These are phyloP conservation scores for Galeopsomyia nigrocyanea DNA, from an alignment of 2,888 invertebrate genomes.

Conservation along the genomic window DNA sequence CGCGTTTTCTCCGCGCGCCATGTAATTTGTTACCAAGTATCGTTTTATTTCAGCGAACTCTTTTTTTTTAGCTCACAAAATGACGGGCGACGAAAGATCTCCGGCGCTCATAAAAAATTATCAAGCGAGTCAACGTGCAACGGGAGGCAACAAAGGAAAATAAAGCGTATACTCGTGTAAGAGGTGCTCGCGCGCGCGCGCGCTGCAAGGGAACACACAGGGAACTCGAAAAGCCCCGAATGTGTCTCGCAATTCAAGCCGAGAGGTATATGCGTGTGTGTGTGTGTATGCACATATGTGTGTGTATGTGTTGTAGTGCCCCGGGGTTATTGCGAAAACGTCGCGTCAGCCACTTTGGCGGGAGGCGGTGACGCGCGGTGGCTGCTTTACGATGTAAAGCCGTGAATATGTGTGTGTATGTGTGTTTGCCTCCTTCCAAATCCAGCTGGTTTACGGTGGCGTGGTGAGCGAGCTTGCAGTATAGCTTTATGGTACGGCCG, in stretches of 20 bases:
- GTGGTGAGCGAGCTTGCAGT: constrained; percentile 52
- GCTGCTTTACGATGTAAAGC: constrained; percentile 58
- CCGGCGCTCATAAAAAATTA: not conserved
- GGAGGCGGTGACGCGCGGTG: not conserved
- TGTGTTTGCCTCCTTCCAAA: constrained; percentile 58
- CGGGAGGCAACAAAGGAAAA: constrained; percentile 21
- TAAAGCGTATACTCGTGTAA: constrained; percentile 22
- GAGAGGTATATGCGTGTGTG: constrained; percentile 7
- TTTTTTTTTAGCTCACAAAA: too few species aligned
- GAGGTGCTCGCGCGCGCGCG: not conserved
- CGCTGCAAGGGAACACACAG: not conserved
- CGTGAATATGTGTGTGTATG: constrained; percentile 48
- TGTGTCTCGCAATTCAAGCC: constrained; percentile 32
- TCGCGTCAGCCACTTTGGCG: constrained; percentile 47
- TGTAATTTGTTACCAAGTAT: too few species aligned
- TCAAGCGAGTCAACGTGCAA: constrained; percentile 5
- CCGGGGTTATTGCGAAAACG: constrained; percentile 42
- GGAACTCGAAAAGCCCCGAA: constrained; percentile 22
- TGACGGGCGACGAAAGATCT: too few species aligned
- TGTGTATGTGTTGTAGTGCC: constrained; percentile 16
- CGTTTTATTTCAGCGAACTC: too few species aligned
- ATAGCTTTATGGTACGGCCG: not conserved
- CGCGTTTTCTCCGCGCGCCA: too few species aligned
- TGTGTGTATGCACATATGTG: not conserved
- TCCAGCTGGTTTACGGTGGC: constrained; percentile 59